A percentile compares a stretch with the other conserved stretches of the same genome.
These are phyloP conservation scores for Elephas maximus DNA, from an alignment of 2,113 vertebrate species.

Conservation along the genomic window DNA sequence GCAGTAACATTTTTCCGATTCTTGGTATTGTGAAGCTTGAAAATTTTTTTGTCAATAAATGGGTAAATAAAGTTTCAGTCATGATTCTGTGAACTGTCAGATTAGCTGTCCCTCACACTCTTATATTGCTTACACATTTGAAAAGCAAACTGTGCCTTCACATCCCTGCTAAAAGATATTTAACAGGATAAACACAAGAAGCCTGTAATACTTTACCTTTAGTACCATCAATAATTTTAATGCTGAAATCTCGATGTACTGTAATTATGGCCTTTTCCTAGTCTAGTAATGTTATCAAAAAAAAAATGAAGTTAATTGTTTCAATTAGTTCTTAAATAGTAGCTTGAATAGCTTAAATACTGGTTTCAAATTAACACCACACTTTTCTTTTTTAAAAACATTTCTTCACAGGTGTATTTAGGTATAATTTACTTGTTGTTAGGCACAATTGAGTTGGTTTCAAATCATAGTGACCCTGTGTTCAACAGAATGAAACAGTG, in stretches of 20 bases:
- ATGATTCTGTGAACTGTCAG: constrained; percentile 16
- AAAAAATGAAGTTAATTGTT: not conserved
- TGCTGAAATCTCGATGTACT: not conserved
- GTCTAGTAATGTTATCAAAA: not conserved
- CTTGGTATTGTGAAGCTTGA: not conserved
- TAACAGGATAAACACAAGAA: not conserved
- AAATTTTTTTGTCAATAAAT: not conserved
- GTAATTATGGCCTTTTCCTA: not conserved
- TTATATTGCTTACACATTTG: not conserved
- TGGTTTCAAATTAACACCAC: not conserved
- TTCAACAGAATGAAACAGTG: too few species aligned
- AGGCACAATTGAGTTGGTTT: too few species aligned
- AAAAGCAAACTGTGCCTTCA: not conserved
- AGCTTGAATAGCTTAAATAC: not conserved
- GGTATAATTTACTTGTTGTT: not conserved
- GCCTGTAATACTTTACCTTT: not conserved
- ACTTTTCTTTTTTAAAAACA: not conserved
- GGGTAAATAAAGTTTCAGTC: not conserved
- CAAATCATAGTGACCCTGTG: too few species aligned
- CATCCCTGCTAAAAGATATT: not conserved
- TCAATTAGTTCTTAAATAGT: not conserved
- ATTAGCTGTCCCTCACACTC: not conserved
- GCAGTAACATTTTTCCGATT: not conserved
- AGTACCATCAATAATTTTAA: not conserved
- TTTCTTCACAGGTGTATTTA: not conserved